Evolutionary conservation across 30 jellyfish, hydroid and myxozoan genomes (phyloP).

Genomic region (Aurelia aurita complex sp. Pacific): DNA sequence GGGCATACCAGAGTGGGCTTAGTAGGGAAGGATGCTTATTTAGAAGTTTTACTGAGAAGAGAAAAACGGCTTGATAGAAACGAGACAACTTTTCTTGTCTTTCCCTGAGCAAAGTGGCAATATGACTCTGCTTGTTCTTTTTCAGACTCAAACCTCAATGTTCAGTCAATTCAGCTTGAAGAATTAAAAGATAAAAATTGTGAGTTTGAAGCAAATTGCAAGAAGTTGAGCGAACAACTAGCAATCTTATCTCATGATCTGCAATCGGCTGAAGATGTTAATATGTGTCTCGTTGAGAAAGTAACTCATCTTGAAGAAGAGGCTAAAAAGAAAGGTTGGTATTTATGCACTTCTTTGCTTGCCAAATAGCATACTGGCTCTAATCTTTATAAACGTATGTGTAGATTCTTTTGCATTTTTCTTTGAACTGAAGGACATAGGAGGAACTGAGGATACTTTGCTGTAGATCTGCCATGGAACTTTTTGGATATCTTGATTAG

Average conservation of each 20-base stretch:
- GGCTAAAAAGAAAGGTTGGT: background rate
- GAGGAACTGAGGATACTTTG: too few relatives aligned
- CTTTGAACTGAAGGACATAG: too few relatives aligned
- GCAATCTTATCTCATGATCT: slow-evolving; percentile 13
- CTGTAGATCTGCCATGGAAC: too few relatives aligned
- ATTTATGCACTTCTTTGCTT: too few relatives aligned
- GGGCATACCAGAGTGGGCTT: too few relatives aligned
- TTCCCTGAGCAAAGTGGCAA: slow-evolving; percentile 3
- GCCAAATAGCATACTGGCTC: too few relatives aligned
- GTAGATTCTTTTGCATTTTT: too few relatives aligned
- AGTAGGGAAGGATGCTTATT: too few relatives aligned
- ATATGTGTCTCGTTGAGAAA: background rate
- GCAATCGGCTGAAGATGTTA: slow-evolving; percentile 37
- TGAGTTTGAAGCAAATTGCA: background rate
- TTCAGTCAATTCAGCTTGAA: background rate
- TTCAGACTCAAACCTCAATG: background rate
- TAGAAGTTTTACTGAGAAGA: background rate
- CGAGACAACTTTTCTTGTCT: background rate
- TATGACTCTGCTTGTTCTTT: too few relatives aligned
- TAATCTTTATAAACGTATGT: too few relatives aligned
- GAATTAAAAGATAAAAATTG: background rate
- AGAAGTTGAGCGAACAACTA: slow-evolving; percentile 11
- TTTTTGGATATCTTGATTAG: too few relatives aligned
- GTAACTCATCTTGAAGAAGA: background rate
- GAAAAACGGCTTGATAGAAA: background rate